Evolutionary conservation across 2,888 invertebrate genomes (phyloP).

Genomic region (Nephrotoma guestfalica): DNA sequence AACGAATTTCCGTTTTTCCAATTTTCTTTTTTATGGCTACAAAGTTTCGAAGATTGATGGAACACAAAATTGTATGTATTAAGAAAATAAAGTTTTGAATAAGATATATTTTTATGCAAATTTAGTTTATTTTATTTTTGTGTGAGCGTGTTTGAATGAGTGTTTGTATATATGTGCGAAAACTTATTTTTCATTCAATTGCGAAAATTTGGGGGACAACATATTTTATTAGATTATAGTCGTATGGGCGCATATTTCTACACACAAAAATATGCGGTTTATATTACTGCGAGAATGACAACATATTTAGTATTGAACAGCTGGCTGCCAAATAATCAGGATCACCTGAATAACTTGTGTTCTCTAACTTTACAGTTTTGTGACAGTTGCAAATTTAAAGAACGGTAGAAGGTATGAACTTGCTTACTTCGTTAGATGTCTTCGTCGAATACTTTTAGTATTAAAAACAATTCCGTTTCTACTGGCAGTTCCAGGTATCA

Average conservation of each 20-base stretch:
- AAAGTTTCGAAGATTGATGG: neutral
- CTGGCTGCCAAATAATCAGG: no score
- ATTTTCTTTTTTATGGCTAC: neutral
- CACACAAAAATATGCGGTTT: no score
- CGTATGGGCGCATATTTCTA: neutral
- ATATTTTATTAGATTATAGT: neutral
- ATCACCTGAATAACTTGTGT: no score
- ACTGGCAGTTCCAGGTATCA: no score
- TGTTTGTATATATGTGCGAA: neutral
- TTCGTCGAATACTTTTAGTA: no score
- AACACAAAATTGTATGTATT: neutral
- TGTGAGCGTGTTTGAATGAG: neutral
- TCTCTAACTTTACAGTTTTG: no score
- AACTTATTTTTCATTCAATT: neutral
- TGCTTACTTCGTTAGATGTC: no score
- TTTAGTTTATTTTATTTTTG: neutral
- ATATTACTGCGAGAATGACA: no score
- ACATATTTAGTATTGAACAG: no score
- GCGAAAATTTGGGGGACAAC: neutral
- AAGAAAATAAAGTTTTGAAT: neutral
- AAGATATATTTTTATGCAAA: neutral
- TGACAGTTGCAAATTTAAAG: no score
- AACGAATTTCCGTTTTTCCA: neutral
- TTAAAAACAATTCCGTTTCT: no score
- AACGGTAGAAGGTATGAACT: no score